Evolutionary conservation across 2,797 vertebrate species (phyloP).

Genomic region (Scolopax rusticola): DNA sequence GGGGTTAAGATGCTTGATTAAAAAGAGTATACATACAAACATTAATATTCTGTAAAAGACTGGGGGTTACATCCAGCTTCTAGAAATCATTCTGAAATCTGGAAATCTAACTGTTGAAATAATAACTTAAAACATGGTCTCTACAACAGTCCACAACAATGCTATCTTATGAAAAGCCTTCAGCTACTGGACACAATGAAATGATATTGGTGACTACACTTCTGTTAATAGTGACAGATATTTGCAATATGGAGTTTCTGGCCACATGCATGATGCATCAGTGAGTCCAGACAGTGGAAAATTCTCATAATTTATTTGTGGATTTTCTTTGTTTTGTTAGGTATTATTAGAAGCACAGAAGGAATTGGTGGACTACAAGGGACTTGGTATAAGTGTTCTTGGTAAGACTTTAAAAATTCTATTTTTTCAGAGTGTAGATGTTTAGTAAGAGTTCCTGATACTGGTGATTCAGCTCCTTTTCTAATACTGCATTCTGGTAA

Average conservation of each 20-base stretch:
- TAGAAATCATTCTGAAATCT: neutral
- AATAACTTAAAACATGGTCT: neutral
- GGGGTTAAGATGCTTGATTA: neutral
- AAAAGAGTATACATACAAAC: neutral
- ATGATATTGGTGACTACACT: neutral
- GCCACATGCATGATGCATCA: neutral
- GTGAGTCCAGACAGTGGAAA: neutral
- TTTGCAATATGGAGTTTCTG: neutral
- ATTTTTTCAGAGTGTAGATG: neutral
- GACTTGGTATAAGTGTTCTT: constrained; percentile 92
- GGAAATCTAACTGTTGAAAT: neutral
- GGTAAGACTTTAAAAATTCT: constrained; percentile 81
- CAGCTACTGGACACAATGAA: neutral
- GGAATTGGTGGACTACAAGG: constrained; percentile 89
- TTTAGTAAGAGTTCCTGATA: neutral
- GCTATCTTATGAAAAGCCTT: neutral
- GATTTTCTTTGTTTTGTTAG: constrained; percentile 76
- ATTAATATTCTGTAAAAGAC: neutral
- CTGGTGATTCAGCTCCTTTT: neutral
- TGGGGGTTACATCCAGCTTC: neutral
- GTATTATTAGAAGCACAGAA: constrained; percentile 92
- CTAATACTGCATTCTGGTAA: neutral
- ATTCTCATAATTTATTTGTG: neutral
- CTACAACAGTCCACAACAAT: neutral
- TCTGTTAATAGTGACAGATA: neutral